Evolutionary conservation across 2,113 vertebrate genomes (phyloP), one percentile per base, ranked within the genome.

Genomic region (Eleginops maclovinus): DNA sequence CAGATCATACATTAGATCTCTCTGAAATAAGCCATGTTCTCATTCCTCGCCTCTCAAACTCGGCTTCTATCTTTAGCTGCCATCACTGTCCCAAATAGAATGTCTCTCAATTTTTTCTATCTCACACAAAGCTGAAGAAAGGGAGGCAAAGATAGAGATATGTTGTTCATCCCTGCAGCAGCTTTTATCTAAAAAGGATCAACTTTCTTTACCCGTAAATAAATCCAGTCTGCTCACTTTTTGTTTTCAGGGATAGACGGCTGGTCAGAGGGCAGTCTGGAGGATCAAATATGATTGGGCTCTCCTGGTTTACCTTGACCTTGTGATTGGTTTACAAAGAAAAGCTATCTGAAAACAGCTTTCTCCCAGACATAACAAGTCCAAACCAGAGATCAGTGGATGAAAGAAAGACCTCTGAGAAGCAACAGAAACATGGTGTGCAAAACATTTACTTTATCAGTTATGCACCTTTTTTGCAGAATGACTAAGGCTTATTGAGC

Each of bases 11-110:
- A 81, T 89, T 90, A 88, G 81, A 88, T 81, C 62, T 89, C 58
- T 71, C 64, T 60, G 62, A 83, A 89, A 90, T 54, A 84, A 76
- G 69, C 66, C 72, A 68, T 84, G 80, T 81, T 81, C 76, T 75
- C 80, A 66, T 55, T 85, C 64, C 70, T 72, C 74, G 44, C 63
- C 83, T 82, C 75, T 73, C 55, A 79, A 73, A 79, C 58, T 40
- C 40, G 9, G 50, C 76, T 56, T 81, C 87, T 92, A 89, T 94
- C 88, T 93, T 90, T 91, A 91, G 91, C 89, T 87, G 72, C 77
- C 41, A 87, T 89, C 79, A 46, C 49, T 84, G 65, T 81, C 56
- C 84, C 75, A 80, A 75, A 89, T 59, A 86, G 77, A 70, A 54
- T 43, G 19, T 62, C 60, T 72, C 59, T 69, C n/a, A 46, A 2